Evolutionary conservation across 2,797 vertebrate genomes (phyloP).

Genomic region (Gadopsis bispinosus): DNA sequence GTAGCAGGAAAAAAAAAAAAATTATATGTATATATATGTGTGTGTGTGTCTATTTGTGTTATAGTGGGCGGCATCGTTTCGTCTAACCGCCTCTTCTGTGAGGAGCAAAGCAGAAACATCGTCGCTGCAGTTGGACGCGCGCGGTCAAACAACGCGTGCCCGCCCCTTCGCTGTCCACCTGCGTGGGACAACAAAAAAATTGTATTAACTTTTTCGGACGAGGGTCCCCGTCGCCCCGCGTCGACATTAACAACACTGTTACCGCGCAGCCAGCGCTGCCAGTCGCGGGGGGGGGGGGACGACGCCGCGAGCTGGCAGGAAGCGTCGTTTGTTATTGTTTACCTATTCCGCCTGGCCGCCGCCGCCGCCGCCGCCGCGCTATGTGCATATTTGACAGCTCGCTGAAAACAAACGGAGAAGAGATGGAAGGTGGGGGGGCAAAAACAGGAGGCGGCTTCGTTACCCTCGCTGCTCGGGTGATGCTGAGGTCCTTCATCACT

Average conservation of each 20-base stretch:
- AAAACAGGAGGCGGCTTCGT: constrained; percentile 54
- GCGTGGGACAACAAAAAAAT: constrained; percentile 57
- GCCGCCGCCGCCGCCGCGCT: constrained; percentile 63
- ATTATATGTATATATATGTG: too few species aligned
- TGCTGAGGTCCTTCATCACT: constrained; percentile 94
- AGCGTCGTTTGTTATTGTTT: constrained; percentile 87
- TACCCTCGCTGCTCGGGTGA: constrained; percentile 91
- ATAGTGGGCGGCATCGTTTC: background rate
- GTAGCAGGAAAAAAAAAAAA: background rate
- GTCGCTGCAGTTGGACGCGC: constrained; percentile 48
- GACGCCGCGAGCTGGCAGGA: constrained; percentile 38
- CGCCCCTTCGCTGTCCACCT: constrained; percentile 65
- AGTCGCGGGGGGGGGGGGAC: background rate
- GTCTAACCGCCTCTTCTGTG: background rate
- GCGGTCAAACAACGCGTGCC: constrained; percentile 71
- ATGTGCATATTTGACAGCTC: constrained; percentile 74
- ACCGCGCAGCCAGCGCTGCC: background rate
- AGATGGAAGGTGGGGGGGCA: background rate
- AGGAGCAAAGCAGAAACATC: constrained; percentile 25
- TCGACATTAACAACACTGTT: background rate
- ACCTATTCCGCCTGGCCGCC: constrained; percentile 70
- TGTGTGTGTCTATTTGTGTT: background rate
- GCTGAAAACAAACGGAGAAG: constrained; percentile 54
- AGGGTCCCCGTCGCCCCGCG: background rate
- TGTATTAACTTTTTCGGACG: constrained; percentile 65